phyloP scores from a whole-genome alignment of 2,797 vertebrate species.

The Octomys mimax region DNA sequence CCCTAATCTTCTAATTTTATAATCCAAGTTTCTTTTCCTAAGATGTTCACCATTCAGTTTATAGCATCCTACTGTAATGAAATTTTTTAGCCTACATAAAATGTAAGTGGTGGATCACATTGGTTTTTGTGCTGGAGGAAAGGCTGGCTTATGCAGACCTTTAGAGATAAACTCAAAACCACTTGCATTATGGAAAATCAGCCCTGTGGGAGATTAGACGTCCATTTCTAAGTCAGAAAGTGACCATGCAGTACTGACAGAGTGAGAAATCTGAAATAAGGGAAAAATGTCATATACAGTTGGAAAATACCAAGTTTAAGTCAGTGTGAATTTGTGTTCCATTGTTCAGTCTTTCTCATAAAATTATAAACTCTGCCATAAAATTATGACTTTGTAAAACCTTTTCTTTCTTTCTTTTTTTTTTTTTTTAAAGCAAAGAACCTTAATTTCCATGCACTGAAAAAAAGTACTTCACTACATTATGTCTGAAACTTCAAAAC shows the following conservation, averaged over 20 bases:
- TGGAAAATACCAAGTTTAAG: conserved; percentile 31
- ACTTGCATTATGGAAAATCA: neutral
- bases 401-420: neutral
- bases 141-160: neutral
- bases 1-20: conserved; percentile 48
- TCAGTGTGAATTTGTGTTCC: neutral
- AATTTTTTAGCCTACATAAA: neutral
- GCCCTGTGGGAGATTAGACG: neutral
- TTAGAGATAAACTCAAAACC: neutral
- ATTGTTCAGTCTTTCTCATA: conserved; percentile 11
- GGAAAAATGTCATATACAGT: neutral
- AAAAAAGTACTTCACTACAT: neutral
- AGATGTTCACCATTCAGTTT: neutral
- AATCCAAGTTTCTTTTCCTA: neutral
- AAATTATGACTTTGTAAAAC: neutral
- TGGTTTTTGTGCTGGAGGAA: neutral
- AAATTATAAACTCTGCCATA: conserved; percentile 24
- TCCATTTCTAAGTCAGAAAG: neutral
- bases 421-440: neutral
- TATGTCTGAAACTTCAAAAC: neutral
- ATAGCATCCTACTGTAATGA: neutral
- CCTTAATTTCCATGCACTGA: neutral
- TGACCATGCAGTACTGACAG: neutral
- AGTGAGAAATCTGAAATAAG: neutral
- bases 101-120: neutral